Percentiles rank a stretch among this genome's conserved stretches.
Conservation (phyloP, 1,140 invertebrate species). For the Cydia strobilella region DNA sequence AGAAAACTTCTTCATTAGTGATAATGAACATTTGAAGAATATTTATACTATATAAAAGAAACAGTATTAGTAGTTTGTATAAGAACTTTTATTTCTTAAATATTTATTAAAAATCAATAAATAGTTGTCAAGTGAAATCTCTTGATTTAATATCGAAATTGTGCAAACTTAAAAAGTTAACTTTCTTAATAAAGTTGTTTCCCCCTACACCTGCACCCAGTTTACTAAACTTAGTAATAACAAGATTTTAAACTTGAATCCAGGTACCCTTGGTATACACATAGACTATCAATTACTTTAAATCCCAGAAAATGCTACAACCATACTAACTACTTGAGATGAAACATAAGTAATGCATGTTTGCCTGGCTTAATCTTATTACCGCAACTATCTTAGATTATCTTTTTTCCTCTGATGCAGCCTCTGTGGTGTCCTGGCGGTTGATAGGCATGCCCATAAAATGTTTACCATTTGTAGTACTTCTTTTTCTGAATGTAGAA, state of each 20-base stretch:
- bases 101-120: constrained; percentile 26
- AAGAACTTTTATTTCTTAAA: constrained; percentile 33
- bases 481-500: constrained; percentile 59
- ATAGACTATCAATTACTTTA: not conserved
- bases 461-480: constrained; percentile 77
- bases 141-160: constrained; percentile 15
- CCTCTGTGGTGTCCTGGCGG: constrained; percentile 56
- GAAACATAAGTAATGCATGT: not conserved
- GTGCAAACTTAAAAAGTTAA: constrained; percentile 3
- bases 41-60: constrained; percentile 8
- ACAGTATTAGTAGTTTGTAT: constrained; percentile 28
- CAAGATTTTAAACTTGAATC: constrained; percentile 1
- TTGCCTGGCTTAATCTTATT: not conserved
- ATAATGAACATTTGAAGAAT: constrained; percentile 18
- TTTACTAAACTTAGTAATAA: not conserved
- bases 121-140: constrained; percentile 14
- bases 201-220: not conserved
- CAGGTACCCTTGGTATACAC: not conserved
- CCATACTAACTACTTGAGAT: constrained; percentile 19
- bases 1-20: constrained; percentile 69
- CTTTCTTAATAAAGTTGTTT: constrained; percentile 14
- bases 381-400: constrained; percentile 37
- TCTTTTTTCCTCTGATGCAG: constrained; percentile 55
- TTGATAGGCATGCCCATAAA: constrained; percentile 92
- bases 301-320: constrained; percentile 6